These are phyloP conservation scores for Pseudomyrmex sp. DNA, from an alignment of 1,140 invertebrate species.

Conservation along the genomic window DNA sequence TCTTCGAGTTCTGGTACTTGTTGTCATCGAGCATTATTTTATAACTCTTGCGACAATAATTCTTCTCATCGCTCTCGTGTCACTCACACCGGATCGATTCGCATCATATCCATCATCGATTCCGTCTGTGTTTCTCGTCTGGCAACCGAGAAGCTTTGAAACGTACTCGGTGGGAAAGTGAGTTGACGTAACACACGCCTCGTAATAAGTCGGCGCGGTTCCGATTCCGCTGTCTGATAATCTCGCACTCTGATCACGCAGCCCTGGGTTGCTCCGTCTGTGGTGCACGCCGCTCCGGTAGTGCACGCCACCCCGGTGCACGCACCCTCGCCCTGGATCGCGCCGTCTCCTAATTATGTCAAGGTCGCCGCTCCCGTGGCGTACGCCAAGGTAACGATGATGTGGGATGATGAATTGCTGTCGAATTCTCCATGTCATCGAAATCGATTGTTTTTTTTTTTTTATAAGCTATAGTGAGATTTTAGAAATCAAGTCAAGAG, in stretches of 20 bases:
- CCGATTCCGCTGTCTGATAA: conserved; percentile 15
- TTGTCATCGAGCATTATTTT: not conserved
- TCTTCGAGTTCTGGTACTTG: not conserved
- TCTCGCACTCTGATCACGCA: conserved; percentile 44
- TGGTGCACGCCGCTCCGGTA: conserved; percentile 45
- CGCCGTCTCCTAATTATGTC: conserved; percentile 28
- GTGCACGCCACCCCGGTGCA: conserved; percentile 45
- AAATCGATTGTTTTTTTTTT: not conserved
- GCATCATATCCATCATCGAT: not conserved
- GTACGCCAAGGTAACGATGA: conserved; percentile 37
- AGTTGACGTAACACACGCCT: conserved; percentile 23
- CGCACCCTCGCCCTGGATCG: conserved; percentile 26
- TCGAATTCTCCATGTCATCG: not conserved
- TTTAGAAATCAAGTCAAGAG: too few species aligned
- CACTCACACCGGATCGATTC: not conserved
- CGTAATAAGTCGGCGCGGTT: not conserved
- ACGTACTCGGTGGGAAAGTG: conserved; percentile 49
- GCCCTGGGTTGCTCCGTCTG: conserved; percentile 36
- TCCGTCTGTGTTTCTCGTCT: conserved; percentile 21
- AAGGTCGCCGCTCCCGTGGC: conserved; percentile 45
- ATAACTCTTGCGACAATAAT: too few species aligned
- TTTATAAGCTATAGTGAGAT: too few species aligned
- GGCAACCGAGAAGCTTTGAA: conserved; percentile 35
- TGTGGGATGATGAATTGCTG: not conserved
- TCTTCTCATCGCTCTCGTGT: not conserved